phyloP scores from a whole-genome alignment of 1,140 invertebrate genomes.

The Solenopsis invicta region DNA sequence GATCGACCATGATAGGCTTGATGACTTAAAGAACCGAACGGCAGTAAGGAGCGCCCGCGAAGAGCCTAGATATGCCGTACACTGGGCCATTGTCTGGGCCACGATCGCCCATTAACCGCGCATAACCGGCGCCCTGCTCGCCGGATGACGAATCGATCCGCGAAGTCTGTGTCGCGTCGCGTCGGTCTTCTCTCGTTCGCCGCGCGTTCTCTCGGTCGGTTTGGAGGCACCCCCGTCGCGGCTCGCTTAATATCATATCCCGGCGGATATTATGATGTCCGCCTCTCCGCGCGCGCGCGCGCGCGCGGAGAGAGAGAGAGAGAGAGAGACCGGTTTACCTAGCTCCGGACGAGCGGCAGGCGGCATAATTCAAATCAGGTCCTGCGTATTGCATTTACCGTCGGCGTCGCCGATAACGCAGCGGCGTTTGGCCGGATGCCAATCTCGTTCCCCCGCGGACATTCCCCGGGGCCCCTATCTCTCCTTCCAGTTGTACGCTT shows the following conservation, averaged over 20 bases:
- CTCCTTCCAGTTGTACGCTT: conserved; percentile 61
- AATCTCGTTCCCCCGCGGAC: conserved; percentile 57
- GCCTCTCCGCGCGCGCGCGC: conserved; percentile 14
- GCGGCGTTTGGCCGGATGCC: conserved; percentile 63
- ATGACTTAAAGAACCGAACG: conserved; percentile 61
- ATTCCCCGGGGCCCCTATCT: conserved; percentile 56
- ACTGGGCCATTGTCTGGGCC: conserved; percentile 58
- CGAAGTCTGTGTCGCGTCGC: conserved; percentile 47
- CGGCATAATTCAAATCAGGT: conserved; percentile 66
- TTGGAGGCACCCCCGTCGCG: conserved; percentile 27
- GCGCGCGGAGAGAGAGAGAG: no score
- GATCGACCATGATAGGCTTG: conserved; percentile 20
- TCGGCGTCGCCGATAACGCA: conserved; percentile 65
- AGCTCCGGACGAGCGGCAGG: conserved; percentile 51
- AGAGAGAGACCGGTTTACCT: conserved; percentile 43
- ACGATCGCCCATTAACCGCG: conserved; percentile 68
- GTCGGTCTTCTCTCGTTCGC: conserved; percentile 35
- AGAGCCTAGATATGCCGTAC: not conserved
- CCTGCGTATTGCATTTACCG: conserved; percentile 62
- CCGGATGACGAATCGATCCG: conserved; percentile 61
- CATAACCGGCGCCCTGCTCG: conserved; percentile 46
- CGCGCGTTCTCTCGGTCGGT: conserved; percentile 50
- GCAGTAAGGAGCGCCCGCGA: conserved; percentile 41
- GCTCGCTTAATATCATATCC: conserved; percentile 70
- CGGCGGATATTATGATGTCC: conserved; percentile 74